Conservation (phyloP, 1,140 invertebrate genomes). For the Phymastichus coffea region DNA sequence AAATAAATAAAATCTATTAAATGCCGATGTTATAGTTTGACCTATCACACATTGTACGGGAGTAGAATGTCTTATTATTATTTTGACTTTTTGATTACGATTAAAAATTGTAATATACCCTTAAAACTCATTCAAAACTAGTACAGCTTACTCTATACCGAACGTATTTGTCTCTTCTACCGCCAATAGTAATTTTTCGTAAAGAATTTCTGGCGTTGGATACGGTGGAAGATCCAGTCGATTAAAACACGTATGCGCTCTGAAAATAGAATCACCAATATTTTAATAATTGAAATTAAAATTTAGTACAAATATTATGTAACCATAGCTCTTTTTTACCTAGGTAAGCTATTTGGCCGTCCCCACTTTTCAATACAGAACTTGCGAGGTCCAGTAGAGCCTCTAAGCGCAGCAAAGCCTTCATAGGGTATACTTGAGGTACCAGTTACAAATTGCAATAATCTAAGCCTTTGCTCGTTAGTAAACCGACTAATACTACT, state of each 20-base stretch:
- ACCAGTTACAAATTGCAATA: conserved; percentile 96
- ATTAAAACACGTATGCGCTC: conserved; percentile 97
- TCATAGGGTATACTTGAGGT: conserved; percentile 97
- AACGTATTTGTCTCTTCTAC: conserved; percentile 98
- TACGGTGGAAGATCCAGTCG: conserved; percentile 94
- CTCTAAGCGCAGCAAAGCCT: conserved; percentile 90
- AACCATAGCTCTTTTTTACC: conserved; percentile 57
- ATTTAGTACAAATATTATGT: background rate
- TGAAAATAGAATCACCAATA: conserved; percentile 42
- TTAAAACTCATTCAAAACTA: conserved; percentile 20
- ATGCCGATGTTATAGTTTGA: conserved; percentile 1
- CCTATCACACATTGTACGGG: background rate
- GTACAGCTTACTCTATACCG: conserved; percentile 85
- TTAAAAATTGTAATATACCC: conserved; percentile 15
- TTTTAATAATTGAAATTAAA: background rate
- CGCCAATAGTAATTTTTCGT: conserved; percentile 91
- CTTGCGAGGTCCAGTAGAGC: conserved; percentile 91
- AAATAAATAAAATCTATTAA: conserved; percentile 25
- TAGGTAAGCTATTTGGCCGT: conserved; percentile 87
- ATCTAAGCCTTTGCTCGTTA: conserved; percentile 88
- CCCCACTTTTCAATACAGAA: conserved; percentile 99
- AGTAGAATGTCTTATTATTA: conserved; percentile 7
- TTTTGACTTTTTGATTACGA: conserved; percentile 7
- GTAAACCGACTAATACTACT: conserved; percentile 69
- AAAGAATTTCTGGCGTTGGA: conserved; percentile 87